phyloP scores from a whole-genome alignment of 2,888 invertebrate genomes.

The Phasia obesa region DNA sequence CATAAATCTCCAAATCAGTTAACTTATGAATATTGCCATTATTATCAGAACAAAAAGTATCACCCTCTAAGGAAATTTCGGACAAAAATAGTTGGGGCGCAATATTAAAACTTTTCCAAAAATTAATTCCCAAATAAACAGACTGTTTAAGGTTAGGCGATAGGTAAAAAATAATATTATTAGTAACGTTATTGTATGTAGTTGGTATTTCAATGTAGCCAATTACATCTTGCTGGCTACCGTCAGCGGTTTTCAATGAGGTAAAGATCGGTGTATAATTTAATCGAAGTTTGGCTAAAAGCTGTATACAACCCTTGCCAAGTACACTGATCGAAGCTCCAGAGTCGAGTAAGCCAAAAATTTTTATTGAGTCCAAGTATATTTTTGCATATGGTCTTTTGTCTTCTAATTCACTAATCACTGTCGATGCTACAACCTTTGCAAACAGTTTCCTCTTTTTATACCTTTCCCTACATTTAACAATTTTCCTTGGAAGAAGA shows the following conservation, averaged over 20 bases:
- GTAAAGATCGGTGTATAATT: too few relatives aligned
- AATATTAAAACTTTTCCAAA: conserved; percentile 30
- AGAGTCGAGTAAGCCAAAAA: neutral
- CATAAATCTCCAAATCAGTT: neutral
- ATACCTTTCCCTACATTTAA: conserved; percentile 26
- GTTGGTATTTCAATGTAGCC: neutral
- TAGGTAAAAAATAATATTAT: neutral
- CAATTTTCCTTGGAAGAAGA: conserved; percentile 11
- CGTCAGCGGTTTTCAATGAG: neutral
- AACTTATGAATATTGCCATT: conserved; percentile 5
- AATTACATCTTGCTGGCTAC: neutral
- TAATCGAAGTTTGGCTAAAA: too few relatives aligned
- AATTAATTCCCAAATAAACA: conserved; percentile 18
- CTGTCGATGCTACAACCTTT: conserved; percentile 19
- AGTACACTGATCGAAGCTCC: too few relatives aligned
- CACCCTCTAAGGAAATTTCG: neutral
- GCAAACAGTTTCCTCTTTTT: conserved; percentile 12
- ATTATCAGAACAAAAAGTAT: neutral
- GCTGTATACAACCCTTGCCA: too few relatives aligned
- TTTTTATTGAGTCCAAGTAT: too few relatives aligned
- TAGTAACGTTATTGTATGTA: neutral
- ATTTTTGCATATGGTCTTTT: neutral
- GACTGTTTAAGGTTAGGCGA: neutral
- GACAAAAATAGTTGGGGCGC: conserved; percentile 25
- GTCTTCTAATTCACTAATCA: neutral